phyloP scores from a whole-genome alignment of 2,113 vertebrate genomes.

The Pleuronectes platessa region DNA sequence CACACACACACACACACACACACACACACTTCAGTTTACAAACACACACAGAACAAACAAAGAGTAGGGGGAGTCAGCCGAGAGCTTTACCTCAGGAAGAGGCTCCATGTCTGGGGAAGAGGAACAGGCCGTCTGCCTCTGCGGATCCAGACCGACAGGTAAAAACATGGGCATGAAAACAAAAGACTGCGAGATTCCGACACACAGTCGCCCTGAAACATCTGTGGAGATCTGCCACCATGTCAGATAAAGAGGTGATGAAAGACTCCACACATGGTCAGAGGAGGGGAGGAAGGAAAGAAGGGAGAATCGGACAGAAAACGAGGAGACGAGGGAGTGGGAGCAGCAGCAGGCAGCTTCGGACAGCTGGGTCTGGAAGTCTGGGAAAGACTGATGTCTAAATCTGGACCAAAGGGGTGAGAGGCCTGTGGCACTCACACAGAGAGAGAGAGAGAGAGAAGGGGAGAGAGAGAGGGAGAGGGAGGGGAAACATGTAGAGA shows the following conservation, averaged over 20 bases:
- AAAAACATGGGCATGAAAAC: conserved; percentile 17
- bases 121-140: conserved; percentile 22
- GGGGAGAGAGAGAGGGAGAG: conserved; percentile 2
- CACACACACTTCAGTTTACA: not conserved
- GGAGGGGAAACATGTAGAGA: not conserved
- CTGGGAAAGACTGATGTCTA: conserved; percentile 66
- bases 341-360: not conserved
- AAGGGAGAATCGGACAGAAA: not conserved
- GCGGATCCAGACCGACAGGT: not conserved
- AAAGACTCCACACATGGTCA: not conserved
- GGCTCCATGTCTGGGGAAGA: conserved; percentile 61
- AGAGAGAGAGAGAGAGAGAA: conserved; percentile 8
- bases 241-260: not conserved
- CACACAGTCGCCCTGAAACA: not conserved
- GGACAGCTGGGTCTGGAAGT: conserved; percentile 52
- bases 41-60: not conserved
- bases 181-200: not conserved
- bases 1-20: not conserved
- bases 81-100: conserved; percentile 58
- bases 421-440: conserved; percentile 62
- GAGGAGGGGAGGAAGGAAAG: not conserved
- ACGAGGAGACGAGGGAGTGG: not conserved
- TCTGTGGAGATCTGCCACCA: not conserved
- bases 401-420: conserved; percentile 68
- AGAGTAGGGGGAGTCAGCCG: not conserved